Base-by-base conservation (phyloP, 2,888 invertebrate species). In the Rhynchonema sp. region DNA sequence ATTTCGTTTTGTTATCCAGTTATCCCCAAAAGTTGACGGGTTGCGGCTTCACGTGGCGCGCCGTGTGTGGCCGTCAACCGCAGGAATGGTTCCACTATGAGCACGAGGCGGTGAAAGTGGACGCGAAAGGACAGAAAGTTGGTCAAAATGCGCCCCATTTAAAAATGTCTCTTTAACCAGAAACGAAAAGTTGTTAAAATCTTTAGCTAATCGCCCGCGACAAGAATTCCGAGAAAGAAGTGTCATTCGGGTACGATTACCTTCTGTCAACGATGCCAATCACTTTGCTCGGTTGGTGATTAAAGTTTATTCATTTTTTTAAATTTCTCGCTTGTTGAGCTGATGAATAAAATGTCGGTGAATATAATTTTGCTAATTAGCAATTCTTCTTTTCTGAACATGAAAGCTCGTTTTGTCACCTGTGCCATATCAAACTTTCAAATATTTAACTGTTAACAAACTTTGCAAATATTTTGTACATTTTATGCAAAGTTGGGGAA, bases 231-330 rank as follows among this genome's bases (percentile, higher is more conserved):
- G 25, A 55, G 20, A 46, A 54, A 30, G 59, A 59, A 49, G 30
- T 53, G 22, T 22, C 30, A 17, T 54, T 59, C 23, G 30, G 46
- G 26, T 65, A 64, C 56, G 65, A 66, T 57, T 26, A 58, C 13
- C 46, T 66, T 27, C 61, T 68, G 54, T 68, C 67, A n/a, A 67
- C 65, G 2, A 68, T 66, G 59, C 67, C 68, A 20, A 60, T 67
- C n/a, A 63, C 63, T 13, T 29, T 55, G 55, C 55, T 55, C 29
- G n/a, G n/a, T n/a, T n/a, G n/a, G n/a, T n/a, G n/a, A n/a, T n/a
- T n/a, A n/a, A n/a, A n/a, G n/a, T n/a, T n/a, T n/a, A n/a, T n/a
- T n/a, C n/a, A n/a, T n/a, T n/a, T n/a, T n/a, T n/a, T n/a, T n/a
- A n/a, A n/a, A n/a, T n/a, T n/a, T n/a, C n/a, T n/a, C n/a, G n/a